Base-by-base conservation (phyloP, 2,113 vertebrate species). In the Cochlearius cochlearius region DNA sequence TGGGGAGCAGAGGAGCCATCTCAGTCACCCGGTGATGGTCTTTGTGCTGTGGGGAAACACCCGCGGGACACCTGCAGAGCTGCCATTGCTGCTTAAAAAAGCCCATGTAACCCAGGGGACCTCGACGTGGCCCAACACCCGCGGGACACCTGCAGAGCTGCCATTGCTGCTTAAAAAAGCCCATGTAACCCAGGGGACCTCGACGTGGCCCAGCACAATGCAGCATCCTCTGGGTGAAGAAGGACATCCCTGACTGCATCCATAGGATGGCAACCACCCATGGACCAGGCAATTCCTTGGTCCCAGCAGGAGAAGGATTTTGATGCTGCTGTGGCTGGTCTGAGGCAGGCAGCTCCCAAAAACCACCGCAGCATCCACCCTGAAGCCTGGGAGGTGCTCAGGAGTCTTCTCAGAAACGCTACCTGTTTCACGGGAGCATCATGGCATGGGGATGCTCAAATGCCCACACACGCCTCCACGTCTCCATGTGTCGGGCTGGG, bases 301-400 rank as follows among this genome's bases (percentile, higher is more conserved):
- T 66, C 5, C 50, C 67, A 23, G 43, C 16, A 52, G 23, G 27
- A 50, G n/a, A 34, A 41, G 15, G 7, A 8, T 12, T 53, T 34
- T 39, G 26, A 9, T 78, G 50, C 26, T 3, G 5, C 39, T 53
- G 39, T 0, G 4, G 34, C 55, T 68, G 29, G 5, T 26, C 36
- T 68, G 63, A 64, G 45, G n/a, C 0, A 0, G 29, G 34, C 27
- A 39, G 13, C 16, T 73, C 20, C 50, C 55, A 30, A 12, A 36
- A 0, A 2, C 2, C 76, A 29, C 29, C 1, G 0, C 26, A 38
- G 84, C 34, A 29, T 4, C 36, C 47, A 11, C 8, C n/a, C 26
- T 30, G 71, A 50, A 9, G 36, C 64, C 11, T 9, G 2, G 32
- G 38, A 25, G 19, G 11, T 3, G 73, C 59, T 50, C n/a, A 4